These are phyloP conservation scores for Cydia fagiglandana DNA, from an alignment of 1,140 invertebrate species.

Conservation along the genomic window DNA sequence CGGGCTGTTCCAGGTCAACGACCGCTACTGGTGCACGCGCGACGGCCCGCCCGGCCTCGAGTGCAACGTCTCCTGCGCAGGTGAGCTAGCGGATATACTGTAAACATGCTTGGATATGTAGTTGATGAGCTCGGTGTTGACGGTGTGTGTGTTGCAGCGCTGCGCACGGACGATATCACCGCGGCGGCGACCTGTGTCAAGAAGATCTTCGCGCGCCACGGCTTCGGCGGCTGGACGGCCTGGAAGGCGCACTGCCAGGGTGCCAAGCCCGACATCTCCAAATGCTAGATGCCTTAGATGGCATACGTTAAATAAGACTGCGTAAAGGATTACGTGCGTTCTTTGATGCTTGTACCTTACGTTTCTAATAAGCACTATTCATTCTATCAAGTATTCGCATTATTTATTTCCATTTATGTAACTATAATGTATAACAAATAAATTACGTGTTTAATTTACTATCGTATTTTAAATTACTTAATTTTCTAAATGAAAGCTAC, in stretches of 20 bases:
- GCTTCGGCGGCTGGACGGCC: conserved; percentile 67
- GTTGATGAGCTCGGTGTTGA: not conserved
- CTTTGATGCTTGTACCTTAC: not conserved
- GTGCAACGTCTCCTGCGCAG: conserved; percentile 59
- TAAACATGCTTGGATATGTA: not conserved
- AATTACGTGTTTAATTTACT: not conserved
- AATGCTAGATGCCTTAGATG: conserved; percentile 37
- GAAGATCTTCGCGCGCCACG: conserved; percentile 58
- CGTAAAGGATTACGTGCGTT: not conserved
- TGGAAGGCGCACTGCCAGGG: conserved; percentile 66
- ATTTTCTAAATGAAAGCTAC: too few relatives aligned
- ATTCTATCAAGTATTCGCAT: not conserved
- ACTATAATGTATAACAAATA: not conserved
- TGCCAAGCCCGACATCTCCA: conserved; percentile 48
- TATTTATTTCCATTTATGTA: conserved; percentile 8
- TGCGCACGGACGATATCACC: conserved; percentile 56
- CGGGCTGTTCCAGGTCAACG: conserved; percentile 82
- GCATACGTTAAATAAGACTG: not conserved
- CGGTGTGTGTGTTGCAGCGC: conserved; percentile 42
- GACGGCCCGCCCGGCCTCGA: conserved; percentile 52
- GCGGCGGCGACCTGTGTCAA: conserved; percentile 58
- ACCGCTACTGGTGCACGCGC: conserved; percentile 79
- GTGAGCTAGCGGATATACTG: conserved; percentile 37
- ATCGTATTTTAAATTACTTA: too few relatives aligned
- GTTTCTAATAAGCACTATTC: not conserved